Percentiles rank a stretch among this genome's conserved stretches.
Evolutionary conservation across 2,113 vertebrate species (phyloP).

Genomic region (Morphnarchus princeps): DNA sequence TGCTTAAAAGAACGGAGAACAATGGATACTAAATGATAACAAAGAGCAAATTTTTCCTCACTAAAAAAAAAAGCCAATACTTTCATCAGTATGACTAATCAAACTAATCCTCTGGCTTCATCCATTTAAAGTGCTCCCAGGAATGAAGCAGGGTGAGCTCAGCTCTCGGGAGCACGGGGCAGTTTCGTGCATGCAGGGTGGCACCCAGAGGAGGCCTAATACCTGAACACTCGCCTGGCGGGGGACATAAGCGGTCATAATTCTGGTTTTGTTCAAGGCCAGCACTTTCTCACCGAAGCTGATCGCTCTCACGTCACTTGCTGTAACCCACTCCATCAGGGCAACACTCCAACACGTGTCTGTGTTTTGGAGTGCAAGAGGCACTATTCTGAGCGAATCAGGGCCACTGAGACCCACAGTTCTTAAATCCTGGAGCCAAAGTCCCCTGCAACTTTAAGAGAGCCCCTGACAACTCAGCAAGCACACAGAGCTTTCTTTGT

Average conservation of each 20-base stretch:
- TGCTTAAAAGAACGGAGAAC: background rate
- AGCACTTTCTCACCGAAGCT: background rate
- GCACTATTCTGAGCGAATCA: background rate
- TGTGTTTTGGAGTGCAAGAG: background rate
- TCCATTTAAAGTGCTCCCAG: background rate
- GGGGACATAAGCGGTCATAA: rapidly evolving
- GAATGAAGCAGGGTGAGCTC: background rate
- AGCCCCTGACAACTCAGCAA: background rate
- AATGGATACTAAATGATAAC: background rate
- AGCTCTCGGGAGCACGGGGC: rapidly evolving
- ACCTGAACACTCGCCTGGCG: background rate
- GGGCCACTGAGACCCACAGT: rapidly evolving
- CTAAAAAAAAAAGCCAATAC: background rate
- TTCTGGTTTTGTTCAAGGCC: background rate
- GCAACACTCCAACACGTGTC: rapidly evolving
- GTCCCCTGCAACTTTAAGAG: background rate
- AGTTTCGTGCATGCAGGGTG: rapidly evolving
- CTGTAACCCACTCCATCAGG: too few relatives aligned
- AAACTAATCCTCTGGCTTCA: background rate
- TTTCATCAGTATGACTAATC: background rate
- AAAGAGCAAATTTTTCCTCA: background rate
- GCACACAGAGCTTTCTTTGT: constrained; percentile 29
- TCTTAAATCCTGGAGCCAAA: background rate
- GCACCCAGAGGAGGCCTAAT: background rate
- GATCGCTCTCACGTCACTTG: background rate